A percentile compares a stretch with the other conserved stretches of the same genome.
phyloP scores from a whole-genome alignment of 2,113 vertebrate species.

The Elephas maximus region DNA sequence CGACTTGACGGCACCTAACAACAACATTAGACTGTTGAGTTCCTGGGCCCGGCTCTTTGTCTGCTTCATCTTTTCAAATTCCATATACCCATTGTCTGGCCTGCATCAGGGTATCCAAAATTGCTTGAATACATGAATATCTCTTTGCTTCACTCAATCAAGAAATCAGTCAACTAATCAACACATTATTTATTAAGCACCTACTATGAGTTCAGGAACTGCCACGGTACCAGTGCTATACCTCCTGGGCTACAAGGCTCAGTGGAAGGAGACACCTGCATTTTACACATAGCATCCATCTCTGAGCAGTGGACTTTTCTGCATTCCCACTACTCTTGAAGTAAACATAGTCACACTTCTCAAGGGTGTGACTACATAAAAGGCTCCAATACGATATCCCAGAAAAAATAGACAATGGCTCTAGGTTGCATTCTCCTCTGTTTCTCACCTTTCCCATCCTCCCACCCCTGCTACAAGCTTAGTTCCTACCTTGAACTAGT shows the following conservation, averaged over 20 bases:
- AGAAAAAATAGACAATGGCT: background rate
- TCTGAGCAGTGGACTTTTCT: slow-evolving; percentile 6
- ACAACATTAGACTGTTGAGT: background rate
- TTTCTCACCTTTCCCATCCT: background rate
- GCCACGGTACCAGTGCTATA: background rate
- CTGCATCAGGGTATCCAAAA: background rate
- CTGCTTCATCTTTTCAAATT: slow-evolving; percentile 45
- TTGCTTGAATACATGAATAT: background rate
- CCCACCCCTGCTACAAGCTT: background rate
- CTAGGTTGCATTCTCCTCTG: background rate
- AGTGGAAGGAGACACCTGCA: background rate
- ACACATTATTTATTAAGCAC: background rate
- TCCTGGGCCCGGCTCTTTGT: background rate
- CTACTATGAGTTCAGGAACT: background rate
- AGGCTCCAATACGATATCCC: background rate
- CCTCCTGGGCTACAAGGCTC: background rate
- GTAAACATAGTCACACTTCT: background rate
- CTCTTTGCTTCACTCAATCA: slow-evolving; percentile 1
- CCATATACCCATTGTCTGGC: background rate
- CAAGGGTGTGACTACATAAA: background rate
- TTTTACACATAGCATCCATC: background rate
- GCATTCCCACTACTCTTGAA: background rate
- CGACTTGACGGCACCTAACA: too few relatives aligned
- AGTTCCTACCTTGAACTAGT: slow-evolving; percentile 91
- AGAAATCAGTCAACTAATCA: background rate